Evolutionary conservation across 2,888 invertebrate genomes (phyloP), one percentile per base, ranked within the genome.

Genomic region (Pristionchus fissidentatus): DNA sequence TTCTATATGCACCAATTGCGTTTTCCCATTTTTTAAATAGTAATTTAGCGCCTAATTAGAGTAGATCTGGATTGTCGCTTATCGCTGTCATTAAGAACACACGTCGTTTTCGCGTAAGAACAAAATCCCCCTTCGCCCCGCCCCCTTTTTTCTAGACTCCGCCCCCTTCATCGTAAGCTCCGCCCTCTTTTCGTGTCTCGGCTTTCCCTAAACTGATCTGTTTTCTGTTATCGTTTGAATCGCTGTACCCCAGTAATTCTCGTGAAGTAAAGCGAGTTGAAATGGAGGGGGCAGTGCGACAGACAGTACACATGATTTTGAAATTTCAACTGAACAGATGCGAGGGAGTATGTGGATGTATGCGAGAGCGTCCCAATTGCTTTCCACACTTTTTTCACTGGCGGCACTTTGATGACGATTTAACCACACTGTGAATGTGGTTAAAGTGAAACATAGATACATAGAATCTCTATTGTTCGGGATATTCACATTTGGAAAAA

Each of bases 81-180:
- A 41, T 32, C 19, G 70, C 38, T 70, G 70, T 70, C 70, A 70
- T 70, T 38, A n/a, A 70, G 26, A 15, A n/a, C 8, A 70, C 22
- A 70, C 70, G 70, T 70, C 70, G 70, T 70, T 70, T 70, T 29
- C 70, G 70, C 32, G 38, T 66, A 70, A 70, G 43, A 70, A 41
- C 70, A 41, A 41, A 10, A 41, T 15, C 7, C 43, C 26, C 41
- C 41, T 19, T 19, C n/a, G 41, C n/a, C 0, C 70, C 62, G 38
- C 35, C 62, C 62, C 35, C 22, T 19, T 7, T 22, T 38, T 38
- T 22, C 35, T 66, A 66, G 62, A 66, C 38, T 66, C 35, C 35
- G 35, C 38, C 38, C 62, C 62, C 22, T n/a, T n/a, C 29, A 35
- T 62, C 38, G 62, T 38, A 35, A 38, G 3, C 70, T 19, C n/a